phyloP scores from a whole-genome alignment of 2,113 vertebrate genomes.

The Proteles cristata region DNA sequence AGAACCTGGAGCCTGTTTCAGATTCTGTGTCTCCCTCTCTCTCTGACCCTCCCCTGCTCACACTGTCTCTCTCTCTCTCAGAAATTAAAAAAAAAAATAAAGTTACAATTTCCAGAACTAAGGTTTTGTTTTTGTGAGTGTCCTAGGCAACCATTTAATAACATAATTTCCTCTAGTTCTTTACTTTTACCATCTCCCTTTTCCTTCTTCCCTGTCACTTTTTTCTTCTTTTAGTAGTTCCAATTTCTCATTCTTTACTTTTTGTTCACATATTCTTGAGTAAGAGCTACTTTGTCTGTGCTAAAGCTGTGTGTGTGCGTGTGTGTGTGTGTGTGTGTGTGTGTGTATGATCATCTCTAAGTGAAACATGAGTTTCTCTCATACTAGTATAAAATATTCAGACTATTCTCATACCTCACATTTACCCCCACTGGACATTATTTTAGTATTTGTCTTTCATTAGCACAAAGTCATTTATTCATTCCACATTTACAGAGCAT shows the following conservation, averaged over 20 bases:
- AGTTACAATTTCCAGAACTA: neutral
- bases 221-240: neutral
- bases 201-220: neutral
- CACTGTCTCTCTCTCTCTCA: no score
- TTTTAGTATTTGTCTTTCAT: neutral
- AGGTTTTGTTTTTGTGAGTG: neutral
- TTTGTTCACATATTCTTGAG: neutral
- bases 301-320: neutral
- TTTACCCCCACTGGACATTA: neutral
- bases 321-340: neutral
- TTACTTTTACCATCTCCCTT: neutral
- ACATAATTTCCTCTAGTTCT: neutral
- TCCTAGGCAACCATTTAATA: neutral
- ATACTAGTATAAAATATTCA: neutral
- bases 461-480: neutral
- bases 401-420: neutral
- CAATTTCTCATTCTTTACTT: neutral
- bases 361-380: neutral
- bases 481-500: neutral
- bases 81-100: neutral
- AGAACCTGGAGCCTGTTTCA: no score
- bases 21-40: no score
- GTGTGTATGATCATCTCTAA: neutral
- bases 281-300: neutral
- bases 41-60: no score